Evolutionary conservation across 2,113 vertebrate genomes (phyloP).

Genomic region (Melanotaenia duboulayi): DNA sequence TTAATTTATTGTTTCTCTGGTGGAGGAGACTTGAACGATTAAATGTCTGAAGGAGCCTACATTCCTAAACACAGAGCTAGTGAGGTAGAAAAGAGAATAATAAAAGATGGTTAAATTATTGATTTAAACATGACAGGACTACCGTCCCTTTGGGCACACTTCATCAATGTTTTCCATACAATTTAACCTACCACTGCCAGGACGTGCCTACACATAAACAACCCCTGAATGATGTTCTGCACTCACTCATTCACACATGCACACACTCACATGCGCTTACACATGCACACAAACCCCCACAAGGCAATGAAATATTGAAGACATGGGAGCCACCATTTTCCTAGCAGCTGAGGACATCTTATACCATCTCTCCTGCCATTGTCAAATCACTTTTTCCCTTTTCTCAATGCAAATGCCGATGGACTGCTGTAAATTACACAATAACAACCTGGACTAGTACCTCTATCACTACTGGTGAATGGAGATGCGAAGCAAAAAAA

Average conservation of each 20-base stretch:
- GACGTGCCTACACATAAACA: constrained; percentile 60
- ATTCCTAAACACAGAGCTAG: constrained; percentile 43
- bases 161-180: constrained; percentile 81
- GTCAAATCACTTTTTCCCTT: constrained; percentile 24
- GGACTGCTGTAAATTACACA: constrained; percentile 23
- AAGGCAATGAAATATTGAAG: constrained; percentile 67
- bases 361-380: constrained; percentile 17
- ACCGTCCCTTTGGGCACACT: constrained; percentile 63
- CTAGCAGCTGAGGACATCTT: constrained; percentile 24
- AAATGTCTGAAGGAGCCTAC: constrained; percentile 42
- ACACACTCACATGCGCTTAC: constrained; percentile 27
- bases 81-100: constrained; percentile 67
- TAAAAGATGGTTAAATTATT: constrained; percentile 79
- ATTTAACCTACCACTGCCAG: constrained; percentile 71
- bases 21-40: constrained; percentile 58
- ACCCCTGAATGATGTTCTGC: constrained; percentile 51
- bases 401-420: constrained; percentile 31
- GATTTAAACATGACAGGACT: constrained; percentile 73
- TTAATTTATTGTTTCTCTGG: constrained; percentile 58
- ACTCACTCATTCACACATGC: constrained; percentile 47
- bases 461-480: too few relatives aligned
- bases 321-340: constrained; percentile 23
- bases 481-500: too few relatives aligned
- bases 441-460: background rate
- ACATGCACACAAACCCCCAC: constrained; percentile 17